These are phyloP conservation scores for Chirona hameri DNA, from an alignment of 2,888 invertebrate species.

Conservation along the genomic window DNA sequence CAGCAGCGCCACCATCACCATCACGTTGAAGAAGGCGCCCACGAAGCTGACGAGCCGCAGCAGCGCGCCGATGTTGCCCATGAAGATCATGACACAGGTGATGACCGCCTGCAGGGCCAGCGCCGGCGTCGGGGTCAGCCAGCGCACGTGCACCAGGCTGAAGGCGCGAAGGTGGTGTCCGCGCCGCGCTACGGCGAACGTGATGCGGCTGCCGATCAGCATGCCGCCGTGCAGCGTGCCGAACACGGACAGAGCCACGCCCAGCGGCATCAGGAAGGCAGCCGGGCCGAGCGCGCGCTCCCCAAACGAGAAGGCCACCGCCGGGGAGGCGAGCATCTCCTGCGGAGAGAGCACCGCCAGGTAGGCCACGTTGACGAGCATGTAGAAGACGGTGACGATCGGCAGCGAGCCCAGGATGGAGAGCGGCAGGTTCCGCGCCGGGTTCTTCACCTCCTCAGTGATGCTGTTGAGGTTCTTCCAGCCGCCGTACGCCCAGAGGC, in stretches of 20 bases:
- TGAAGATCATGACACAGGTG: slow-evolving; percentile 84
- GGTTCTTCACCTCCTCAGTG: slow-evolving; percentile 86
- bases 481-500: slow-evolving; percentile 88
- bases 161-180: slow-evolving; percentile 85
- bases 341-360: slow-evolving; percentile 78
- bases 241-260: slow-evolving; percentile 87
- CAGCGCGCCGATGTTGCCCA: slow-evolving; percentile 87
- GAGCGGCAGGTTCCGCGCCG: slow-evolving; percentile 78
- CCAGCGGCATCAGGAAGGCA: slow-evolving; percentile 90
- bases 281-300: slow-evolving; percentile 78
- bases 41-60: slow-evolving; percentile 98
- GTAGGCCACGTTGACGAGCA: slow-evolving; percentile 83
- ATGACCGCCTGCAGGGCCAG: slow-evolving; percentile 87
- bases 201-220: slow-evolving; percentile 85
- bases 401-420: slow-evolving; percentile 92
- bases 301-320: slow-evolving; percentile 90
- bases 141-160: slow-evolving; percentile 84
- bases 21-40: slow-evolving; percentile 96
- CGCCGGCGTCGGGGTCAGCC: slow-evolving; percentile 90
- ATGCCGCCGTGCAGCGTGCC: slow-evolving; percentile 90
- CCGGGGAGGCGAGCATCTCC: slow-evolving; percentile 81
- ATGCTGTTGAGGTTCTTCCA: slow-evolving; percentile 92
- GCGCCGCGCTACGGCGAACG: slow-evolving; percentile 89
- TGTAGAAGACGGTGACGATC: slow-evolving; percentile 80
- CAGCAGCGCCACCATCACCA: slow-evolving; percentile 86